phyloP scores from a whole-genome alignment of 2,797 vertebrate genomes.

The Rhinatrema bivittatum region DNA sequence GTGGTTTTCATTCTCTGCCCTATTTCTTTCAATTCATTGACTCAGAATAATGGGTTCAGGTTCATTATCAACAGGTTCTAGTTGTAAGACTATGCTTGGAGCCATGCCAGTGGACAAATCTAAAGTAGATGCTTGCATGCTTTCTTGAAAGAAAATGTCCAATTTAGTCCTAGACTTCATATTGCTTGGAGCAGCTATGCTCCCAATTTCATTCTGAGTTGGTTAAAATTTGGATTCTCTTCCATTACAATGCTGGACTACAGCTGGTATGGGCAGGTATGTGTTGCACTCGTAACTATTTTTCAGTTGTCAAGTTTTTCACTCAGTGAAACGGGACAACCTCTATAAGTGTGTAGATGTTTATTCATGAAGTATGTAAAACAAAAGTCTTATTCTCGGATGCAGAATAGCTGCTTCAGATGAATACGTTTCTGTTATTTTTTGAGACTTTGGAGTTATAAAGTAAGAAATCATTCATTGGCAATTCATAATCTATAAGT shows the following conservation, averaged over 20 bases:
- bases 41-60: conserved; percentile 99
- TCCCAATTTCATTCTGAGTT: conserved; percentile 36
- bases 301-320: not conserved
- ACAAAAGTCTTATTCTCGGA: no score
- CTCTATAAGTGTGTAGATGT: no score
- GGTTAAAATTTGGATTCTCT: conserved; percentile 38
- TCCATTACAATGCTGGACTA: conserved; percentile 86
- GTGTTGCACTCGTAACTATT: no score
- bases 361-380: no score
- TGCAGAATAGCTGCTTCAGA: no score
- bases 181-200: conserved; percentile 50
- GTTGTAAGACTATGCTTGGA: conserved; percentile 70
- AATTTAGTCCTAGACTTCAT: conserved; percentile 46
- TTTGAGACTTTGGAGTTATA: no score
- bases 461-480: no score
- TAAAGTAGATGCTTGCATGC: conserved; percentile 62
- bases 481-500: no score
- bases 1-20: conserved; percentile 98
- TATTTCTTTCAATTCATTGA: conserved; percentile 99
- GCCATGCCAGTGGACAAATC: conserved; percentile 55
- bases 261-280: conserved; percentile 94
- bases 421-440: no score
- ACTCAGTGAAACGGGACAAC: no score
- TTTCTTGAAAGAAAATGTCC: conserved; percentile 51
- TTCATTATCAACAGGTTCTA: conserved; percentile 99